A percentile compares a stretch with the other conserved stretches of the same genome.
These are phyloP conservation scores for Cyclophora albipunctata DNA, from an alignment of 2,888 invertebrate species.

Conservation along the genomic window DNA sequence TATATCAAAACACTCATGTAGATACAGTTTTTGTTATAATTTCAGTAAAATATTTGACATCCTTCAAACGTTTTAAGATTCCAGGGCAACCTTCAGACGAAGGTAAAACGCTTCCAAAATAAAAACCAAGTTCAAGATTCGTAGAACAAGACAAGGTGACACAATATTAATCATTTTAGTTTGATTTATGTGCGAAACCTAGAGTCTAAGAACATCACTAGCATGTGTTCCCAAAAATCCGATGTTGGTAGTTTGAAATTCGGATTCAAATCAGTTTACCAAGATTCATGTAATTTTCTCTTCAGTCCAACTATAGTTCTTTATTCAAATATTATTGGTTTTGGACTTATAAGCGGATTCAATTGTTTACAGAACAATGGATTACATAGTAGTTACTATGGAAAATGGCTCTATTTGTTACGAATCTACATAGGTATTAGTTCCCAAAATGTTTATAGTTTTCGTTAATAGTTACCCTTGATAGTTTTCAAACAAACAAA, in stretches of 20 bases:
- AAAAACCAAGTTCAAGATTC: slow-evolving; percentile 31
- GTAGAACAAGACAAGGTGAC: slow-evolving; percentile 17
- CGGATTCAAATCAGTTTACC: too few species aligned
- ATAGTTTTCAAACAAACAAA: slow-evolving; percentile 9
- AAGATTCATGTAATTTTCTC: too few species aligned
- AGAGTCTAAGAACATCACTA: too few species aligned
- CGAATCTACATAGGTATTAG: slow-evolving; percentile 3
- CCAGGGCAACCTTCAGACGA: slow-evolving; percentile 27
- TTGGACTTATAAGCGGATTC: too few species aligned
- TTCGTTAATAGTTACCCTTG: slow-evolving; percentile 10
- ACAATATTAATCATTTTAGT: slow-evolving; percentile 12
- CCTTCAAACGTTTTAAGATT: slow-evolving; percentile 10
- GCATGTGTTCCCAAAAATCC: too few species aligned
- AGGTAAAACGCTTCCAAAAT: slow-evolving; percentile 26
- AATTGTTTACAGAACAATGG: not conserved
- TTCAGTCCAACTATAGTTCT: too few species aligned
- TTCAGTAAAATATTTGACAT: slow-evolving; percentile 7
- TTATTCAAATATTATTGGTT: too few species aligned
- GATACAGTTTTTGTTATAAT: too few species aligned
- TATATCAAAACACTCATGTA: too few species aligned
- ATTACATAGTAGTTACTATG: not conserved
- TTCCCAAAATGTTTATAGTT: slow-evolving; percentile 11
- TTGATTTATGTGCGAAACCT: slow-evolving; percentile 7
- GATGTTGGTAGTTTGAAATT: too few species aligned
- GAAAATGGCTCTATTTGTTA: not conserved